phyloP scores from a whole-genome alignment of 2,113 vertebrate species.

The Onychostruthus taczanowskii region DNA sequence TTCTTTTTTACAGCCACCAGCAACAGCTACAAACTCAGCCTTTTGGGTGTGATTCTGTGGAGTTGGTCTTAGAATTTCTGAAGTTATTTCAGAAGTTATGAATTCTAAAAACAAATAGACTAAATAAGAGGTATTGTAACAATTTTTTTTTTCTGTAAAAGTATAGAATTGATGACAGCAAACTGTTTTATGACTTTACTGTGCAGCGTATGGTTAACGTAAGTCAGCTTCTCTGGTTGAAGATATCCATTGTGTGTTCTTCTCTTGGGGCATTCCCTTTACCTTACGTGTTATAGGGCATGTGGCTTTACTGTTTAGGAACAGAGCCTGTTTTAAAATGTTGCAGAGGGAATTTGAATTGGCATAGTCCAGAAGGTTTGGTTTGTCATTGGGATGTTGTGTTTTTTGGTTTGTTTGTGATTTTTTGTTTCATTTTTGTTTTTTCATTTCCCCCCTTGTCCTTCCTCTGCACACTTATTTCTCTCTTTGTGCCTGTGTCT shows the following conservation, averaged over 20 bases:
- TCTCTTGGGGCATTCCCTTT: not conserved
- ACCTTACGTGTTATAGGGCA: not conserved
- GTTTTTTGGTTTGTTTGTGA: not conserved
- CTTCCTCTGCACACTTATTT: rapidly evolving
- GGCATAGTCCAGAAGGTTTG: not conserved
- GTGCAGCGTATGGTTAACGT: not conserved
- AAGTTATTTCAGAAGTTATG: not conserved
- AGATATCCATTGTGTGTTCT: not conserved
- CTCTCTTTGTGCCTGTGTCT: not conserved
- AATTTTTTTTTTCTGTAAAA: not conserved
- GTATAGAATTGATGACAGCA: not conserved
- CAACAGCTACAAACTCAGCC: not conserved
- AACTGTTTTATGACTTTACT: not conserved
- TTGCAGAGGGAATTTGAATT: not conserved
- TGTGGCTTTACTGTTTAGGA: not conserved
- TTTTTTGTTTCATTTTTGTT: not conserved
- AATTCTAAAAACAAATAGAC: not conserved
- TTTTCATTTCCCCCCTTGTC: not conserved
- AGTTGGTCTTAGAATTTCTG: not conserved
- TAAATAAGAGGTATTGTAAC: not conserved
- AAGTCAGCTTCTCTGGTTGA: not conserved
- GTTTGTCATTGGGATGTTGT: not conserved
- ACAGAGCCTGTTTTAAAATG: not conserved
- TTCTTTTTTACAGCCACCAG: not conserved
- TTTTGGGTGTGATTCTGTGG: not conserved